phyloP scores from a whole-genome alignment of 2,113 vertebrate genomes.

The Dendropsophus ebraccatus region DNA sequence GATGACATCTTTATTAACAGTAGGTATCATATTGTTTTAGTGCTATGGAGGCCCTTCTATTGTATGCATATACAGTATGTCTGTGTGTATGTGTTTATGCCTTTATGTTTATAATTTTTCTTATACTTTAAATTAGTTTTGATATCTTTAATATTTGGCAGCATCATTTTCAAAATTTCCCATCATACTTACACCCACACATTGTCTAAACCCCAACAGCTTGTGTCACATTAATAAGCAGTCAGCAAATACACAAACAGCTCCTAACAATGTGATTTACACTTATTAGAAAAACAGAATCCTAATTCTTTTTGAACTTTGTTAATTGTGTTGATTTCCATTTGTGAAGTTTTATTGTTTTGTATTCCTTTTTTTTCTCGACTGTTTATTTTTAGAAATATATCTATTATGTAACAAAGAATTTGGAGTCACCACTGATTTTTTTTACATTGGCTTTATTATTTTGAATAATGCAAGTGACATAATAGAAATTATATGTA shows the following conservation, averaged over 20 bases:
- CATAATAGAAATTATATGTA: not conserved
- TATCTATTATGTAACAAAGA: not conserved
- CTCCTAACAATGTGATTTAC: not conserved
- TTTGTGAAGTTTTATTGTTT: not conserved
- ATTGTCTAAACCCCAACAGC: not conserved
- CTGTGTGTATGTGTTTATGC: too few relatives aligned
- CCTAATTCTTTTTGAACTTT: not conserved
- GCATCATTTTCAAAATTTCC: not conserved
- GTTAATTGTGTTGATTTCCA: not conserved
- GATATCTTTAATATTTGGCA: not conserved
- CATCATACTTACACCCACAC: conserved; percentile 3
- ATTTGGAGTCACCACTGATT: too few relatives aligned
- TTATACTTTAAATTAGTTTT: not conserved
- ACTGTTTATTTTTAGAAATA: not conserved
- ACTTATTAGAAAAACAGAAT: not conserved
- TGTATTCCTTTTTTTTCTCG: too few relatives aligned
- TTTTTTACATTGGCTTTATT: not conserved
- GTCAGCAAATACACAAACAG: not conserved
- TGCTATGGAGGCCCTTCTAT: too few relatives aligned
- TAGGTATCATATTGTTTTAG: too few relatives aligned
- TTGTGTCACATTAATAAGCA: conserved; percentile 13
- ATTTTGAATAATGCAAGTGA: not conserved
- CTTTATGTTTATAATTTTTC: not conserved
- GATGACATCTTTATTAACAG: too few relatives aligned
- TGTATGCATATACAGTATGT: too few relatives aligned